phyloP scores from a whole-genome alignment of 2,888 invertebrate genomes.

The Folsomia candida region DNA sequence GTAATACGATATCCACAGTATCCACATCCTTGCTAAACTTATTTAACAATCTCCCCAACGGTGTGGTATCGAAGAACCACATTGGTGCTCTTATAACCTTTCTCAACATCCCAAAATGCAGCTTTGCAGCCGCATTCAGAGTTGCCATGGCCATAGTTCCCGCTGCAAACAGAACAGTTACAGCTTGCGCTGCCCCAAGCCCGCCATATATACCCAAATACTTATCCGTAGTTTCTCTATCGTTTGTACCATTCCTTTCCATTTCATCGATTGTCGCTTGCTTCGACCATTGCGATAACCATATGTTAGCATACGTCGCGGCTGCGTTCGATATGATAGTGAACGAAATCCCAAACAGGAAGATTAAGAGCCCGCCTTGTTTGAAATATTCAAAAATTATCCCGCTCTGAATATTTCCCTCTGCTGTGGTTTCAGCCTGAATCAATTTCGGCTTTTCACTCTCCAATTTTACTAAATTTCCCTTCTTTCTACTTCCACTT shows the following conservation, averaged over 20 bases:
- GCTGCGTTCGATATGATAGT: neutral
- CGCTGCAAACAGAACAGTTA: conserved; percentile 53
- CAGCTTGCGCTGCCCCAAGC: conserved; percentile 8
- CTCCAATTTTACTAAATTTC: no score
- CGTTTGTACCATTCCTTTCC: conserved; percentile 34
- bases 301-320: conserved; percentile 81
- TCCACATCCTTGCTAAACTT: conserved; percentile 56
- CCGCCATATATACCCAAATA: conserved; percentile 79
- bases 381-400: conserved; percentile 83
- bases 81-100: no score
- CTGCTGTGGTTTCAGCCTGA: conserved; percentile 84
- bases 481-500: neutral
- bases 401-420: no score
- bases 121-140: conserved; percentile 54
- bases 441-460: conserved; percentile 82
- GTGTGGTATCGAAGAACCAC: no score
- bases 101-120: no score
- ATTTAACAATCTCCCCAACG: conserved; percentile 74
- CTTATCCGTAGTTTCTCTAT: conserved; percentile 66
- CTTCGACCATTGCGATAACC: no score
- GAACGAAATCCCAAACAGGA: conserved; percentile 69
- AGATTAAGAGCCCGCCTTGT: conserved; percentile 74
- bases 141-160: conserved; percentile 63
- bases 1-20: no score
- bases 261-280: conserved; percentile 52